phyloP scores from a whole-genome alignment of 2,113 vertebrate species.

The Eubucco bourcierii region DNA sequence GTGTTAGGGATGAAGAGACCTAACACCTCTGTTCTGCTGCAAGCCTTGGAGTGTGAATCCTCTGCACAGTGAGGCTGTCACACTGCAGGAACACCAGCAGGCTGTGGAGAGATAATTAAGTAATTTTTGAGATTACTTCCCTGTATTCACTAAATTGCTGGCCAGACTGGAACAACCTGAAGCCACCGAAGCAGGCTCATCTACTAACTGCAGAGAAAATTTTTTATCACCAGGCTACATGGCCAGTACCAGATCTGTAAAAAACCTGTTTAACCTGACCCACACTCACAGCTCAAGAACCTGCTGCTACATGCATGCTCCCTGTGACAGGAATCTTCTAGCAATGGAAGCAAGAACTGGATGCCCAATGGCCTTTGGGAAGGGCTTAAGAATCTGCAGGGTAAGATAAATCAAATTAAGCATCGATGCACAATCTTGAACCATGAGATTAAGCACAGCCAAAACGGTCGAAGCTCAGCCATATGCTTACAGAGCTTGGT shows the following conservation, averaged over 20 bases:
- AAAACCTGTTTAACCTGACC: not conserved
- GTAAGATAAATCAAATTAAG: not conserved
- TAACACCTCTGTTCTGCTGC: not conserved
- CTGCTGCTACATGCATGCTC: not conserved
- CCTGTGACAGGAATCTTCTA: not conserved
- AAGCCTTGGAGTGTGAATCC: not conserved
- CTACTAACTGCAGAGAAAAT: not conserved
- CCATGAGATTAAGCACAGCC: not conserved
- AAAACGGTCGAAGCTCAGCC: not conserved
- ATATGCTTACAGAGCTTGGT: not conserved
- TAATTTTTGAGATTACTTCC: not conserved
- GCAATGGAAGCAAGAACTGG: not conserved
- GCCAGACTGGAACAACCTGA: not conserved
- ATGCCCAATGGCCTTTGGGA: not conserved
- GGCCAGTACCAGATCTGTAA: not conserved
- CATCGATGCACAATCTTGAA: not conserved
- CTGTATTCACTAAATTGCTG: not conserved
- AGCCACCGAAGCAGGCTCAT: not conserved
- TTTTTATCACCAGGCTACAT: not conserved
- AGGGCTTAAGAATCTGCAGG: not conserved
- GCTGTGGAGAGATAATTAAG: not conserved
- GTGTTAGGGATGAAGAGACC: not conserved
- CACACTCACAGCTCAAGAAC: not conserved
- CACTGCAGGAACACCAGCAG: not conserved
- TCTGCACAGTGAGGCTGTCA: accelerated